Base-by-base conservation (phyloP, 2,888 invertebrate species). In the Dromius quadrimaculatus region DNA sequence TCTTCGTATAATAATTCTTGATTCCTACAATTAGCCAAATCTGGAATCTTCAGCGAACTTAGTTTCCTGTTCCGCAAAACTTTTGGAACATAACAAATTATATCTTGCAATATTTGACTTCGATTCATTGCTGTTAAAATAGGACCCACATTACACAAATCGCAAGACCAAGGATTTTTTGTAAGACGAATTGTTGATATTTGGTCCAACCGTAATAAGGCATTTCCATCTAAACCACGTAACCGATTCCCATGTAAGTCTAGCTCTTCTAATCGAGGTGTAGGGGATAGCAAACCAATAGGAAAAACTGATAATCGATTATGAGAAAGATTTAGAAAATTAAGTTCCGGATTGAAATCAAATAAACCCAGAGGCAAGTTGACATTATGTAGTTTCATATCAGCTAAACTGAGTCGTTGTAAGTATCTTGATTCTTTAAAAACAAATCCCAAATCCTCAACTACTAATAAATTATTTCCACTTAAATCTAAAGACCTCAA, bases 161-260 rank as follows among this genome's bases (percentile, higher is more conserved):
- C 89, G 77, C 91, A 92, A 8, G 86, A 85, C 90, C 90, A 91
- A 11, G 85, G 85, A 78, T 91, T 91, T 45, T 73, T 74, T 15
- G 75, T 74, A 2, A 70, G 38, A 15, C n/a, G 8, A n/a, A 89
- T 79, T 15, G 84, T 79, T 1, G 85, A 83, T 72, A 87, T 84
- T 3, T 83, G 84, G 76, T 87, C 87, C 59, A 89, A 76, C 61
- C 86, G 81, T 61, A 84, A 82, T 45, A 89, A 79, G 38, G 86
- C 83, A 23, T 85, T 82, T 68, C 87, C 86, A 68, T 84, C 85
- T 50, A 91, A 83, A 38, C 89, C 88, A 72, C 88, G 85, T 76
- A 93, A 84, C 77, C 87, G 85, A 82, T 94, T 94, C 74, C 87
- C 84, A 9, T 92, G 91, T 75, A 93, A 82, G 81, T 93, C 92